Conservation (phyloP, 2,797 vertebrate species). For the Arnoldichthys spilopterus region DNA sequence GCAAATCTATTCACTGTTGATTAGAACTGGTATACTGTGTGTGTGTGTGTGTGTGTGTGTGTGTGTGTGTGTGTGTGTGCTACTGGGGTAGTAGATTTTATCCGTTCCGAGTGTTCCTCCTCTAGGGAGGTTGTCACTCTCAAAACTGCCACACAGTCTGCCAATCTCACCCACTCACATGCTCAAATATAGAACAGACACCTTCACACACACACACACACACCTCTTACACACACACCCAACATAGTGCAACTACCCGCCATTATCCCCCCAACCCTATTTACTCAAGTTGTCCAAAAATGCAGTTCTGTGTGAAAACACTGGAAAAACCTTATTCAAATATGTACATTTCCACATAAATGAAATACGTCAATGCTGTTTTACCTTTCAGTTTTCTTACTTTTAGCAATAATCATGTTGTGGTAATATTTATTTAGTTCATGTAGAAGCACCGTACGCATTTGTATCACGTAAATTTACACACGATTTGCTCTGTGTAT, state of each 20-base stretch:
- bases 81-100: neutral
- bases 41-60: neutral
- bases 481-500: too few species aligned
- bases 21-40: neutral
- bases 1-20: neutral
- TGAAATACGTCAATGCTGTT: neutral
- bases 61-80: too few species aligned
- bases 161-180: slow-evolving; percentile 38
- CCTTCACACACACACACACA: slow-evolving; percentile 36
- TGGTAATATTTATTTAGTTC: neutral
- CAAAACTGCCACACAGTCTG: slow-evolving; percentile 45
- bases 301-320: neutral
- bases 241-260: slow-evolving; percentile 44
- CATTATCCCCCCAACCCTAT: slow-evolving; percentile 16
- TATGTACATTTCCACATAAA: neutral
- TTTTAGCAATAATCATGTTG: too few species aligned
- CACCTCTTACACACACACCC: slow-evolving; percentile 35
- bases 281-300: neutral
- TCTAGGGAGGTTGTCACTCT: slow-evolving; percentile 39
- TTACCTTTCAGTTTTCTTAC: neutral
- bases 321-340: neutral
- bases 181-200: slow-evolving; percentile 4
- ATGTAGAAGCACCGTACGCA: neutral
- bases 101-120: slow-evolving; percentile 22
- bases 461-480: neutral